These are phyloP conservation scores for Carterocephalus palaemon DNA, from an alignment of 2,888 invertebrate species.

Conservation along the genomic window DNA sequence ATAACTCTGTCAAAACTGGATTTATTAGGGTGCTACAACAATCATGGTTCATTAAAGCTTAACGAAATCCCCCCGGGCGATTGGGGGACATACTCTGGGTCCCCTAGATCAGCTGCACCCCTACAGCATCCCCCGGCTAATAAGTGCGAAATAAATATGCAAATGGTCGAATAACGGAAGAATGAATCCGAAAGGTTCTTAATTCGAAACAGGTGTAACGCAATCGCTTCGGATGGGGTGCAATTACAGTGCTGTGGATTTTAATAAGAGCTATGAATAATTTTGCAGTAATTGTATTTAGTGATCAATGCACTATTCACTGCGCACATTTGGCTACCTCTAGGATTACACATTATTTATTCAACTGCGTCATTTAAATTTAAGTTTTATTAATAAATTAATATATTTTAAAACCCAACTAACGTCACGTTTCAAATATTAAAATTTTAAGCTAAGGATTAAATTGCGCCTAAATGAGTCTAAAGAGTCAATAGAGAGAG, in stretches of 20 bases:
- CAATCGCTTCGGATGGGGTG: conserved; percentile 36
- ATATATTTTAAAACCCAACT: too few relatives aligned
- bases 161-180: conserved; percentile 58
- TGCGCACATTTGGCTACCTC: too few relatives aligned
- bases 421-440: too few relatives aligned
- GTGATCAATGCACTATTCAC: too few relatives aligned
- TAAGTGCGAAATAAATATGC: conserved; percentile 65
- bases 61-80: conserved; percentile 48
- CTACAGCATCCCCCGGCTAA: conserved; percentile 40
- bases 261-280: too few relatives aligned
- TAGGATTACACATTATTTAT: too few relatives aligned
- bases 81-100: conserved; percentile 49
- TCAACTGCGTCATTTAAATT: too few relatives aligned
- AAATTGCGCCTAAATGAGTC: too few relatives aligned
- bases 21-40: conserved; percentile 60
- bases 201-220: conserved; percentile 65
- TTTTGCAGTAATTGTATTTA: too few relatives aligned
- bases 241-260: conserved; percentile 7
- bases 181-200: conserved; percentile 59
- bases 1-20: conserved; percentile 57
- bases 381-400: too few relatives aligned
- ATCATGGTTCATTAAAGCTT: conserved; percentile 71
- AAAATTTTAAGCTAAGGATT: too few relatives aligned
- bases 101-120: conserved; percentile 43
- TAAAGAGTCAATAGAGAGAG: too few relatives aligned